Percentiles rank a stretch among this genome's conserved stretches.
phyloP scores from a whole-genome alignment of 2,113 vertebrate species.

The Eulemur rufifrons region DNA sequence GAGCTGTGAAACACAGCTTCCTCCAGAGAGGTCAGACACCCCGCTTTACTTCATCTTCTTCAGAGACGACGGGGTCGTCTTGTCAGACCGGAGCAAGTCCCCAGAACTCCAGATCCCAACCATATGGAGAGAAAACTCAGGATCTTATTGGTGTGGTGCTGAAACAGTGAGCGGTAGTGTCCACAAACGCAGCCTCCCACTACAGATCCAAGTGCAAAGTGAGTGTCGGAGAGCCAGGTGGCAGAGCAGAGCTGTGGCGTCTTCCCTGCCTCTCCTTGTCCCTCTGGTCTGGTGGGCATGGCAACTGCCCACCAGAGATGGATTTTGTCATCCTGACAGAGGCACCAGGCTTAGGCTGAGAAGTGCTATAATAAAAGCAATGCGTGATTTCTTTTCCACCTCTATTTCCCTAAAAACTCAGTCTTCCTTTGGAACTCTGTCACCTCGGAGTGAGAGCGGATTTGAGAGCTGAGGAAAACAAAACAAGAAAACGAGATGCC shows the following conservation, averaged over 20 bases:
- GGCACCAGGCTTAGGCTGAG: background rate
- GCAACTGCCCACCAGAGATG: background rate
- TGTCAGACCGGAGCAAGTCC: background rate
- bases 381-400: background rate
- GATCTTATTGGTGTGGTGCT: background rate
- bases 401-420: background rate
- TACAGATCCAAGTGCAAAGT: background rate
- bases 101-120: background rate
- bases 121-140: constrained; percentile 37
- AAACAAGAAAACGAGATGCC: background rate
- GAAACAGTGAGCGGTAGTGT: background rate
- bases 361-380: background rate
- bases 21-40: background rate
- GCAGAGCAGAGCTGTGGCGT: background rate
- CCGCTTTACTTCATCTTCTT: constrained; percentile 40
- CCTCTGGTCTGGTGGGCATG: accelerated
- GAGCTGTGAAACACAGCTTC: constrained; percentile 13
- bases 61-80: background rate
- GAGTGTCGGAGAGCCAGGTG: background rate
- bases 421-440: background rate
- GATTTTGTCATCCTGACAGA: background rate
- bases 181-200: background rate
- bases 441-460: background rate
- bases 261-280: too few relatives aligned
- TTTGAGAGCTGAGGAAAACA: background rate